Evolutionary conservation across 2,888 invertebrate genomes (phyloP).

Genomic region (Hypomecis atomaria): DNA sequence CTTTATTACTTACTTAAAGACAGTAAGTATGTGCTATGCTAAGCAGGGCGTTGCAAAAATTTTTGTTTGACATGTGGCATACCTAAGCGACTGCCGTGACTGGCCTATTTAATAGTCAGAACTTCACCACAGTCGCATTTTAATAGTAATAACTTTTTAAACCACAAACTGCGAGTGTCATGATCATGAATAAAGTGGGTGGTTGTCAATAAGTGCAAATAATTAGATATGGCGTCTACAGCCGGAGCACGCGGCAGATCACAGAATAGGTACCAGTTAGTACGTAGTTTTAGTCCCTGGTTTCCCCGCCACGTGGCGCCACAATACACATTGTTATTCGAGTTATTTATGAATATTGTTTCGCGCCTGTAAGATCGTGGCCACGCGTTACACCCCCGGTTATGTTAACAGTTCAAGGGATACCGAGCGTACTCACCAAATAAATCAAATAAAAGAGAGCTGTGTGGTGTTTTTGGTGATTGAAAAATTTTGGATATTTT

Average conservation of each 20-base stretch:
- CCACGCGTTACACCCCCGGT: conserved; percentile 55
- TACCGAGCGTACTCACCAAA: neutral
- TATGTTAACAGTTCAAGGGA: conserved; percentile 3
- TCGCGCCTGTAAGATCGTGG: conserved; percentile 59
- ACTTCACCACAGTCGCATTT: conserved; percentile 1
- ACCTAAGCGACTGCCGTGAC: too few species aligned
- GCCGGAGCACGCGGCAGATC: conserved; percentile 53
- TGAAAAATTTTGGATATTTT: too few species aligned
- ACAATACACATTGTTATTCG: conserved; percentile 60
- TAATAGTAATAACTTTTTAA: conserved; percentile 13
- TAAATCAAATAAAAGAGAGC: neutral
- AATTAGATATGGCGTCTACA: conserved; percentile 71
- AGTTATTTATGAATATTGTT: conserved; percentile 83
- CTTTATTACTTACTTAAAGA: too few species aligned
- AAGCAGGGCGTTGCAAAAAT: too few species aligned
- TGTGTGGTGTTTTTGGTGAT: neutral
- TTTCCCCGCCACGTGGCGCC: conserved; percentile 54
- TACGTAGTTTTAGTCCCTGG: conserved; percentile 37
- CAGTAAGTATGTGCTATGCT: too few species aligned
- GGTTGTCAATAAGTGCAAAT: conserved; percentile 67
- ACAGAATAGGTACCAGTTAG: conserved; percentile 3
- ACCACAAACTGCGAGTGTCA: conserved; percentile 37
- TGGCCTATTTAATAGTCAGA: neutral
- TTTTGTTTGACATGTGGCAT: too few species aligned
- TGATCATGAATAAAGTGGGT: conserved; percentile 45